phyloP scores from a whole-genome alignment of 1,140 invertebrate species.

The Meloidogyne hapla region DNA sequence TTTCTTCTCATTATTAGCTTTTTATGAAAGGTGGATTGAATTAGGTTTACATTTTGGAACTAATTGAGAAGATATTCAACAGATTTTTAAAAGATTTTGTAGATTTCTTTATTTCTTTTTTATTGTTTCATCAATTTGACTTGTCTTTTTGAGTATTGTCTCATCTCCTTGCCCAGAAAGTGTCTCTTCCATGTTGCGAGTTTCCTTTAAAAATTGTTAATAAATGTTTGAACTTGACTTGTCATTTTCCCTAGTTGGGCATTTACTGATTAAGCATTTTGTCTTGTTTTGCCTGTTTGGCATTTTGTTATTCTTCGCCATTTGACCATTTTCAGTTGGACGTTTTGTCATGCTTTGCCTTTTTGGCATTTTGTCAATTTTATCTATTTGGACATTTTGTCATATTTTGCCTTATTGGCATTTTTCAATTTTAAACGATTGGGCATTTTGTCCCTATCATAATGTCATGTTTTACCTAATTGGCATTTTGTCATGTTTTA shows the following conservation, averaged over 20 bases:
- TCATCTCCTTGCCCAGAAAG: slow-evolving; percentile 18
- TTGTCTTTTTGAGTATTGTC: slow-evolving; percentile 4
- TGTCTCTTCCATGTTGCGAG: slow-evolving; percentile 20
- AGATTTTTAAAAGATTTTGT: too few relatives aligned
- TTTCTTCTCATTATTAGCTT: slow-evolving; percentile 54
- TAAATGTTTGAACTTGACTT: background rate
- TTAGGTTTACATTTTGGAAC: background rate
- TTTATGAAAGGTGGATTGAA: slow-evolving; percentile 49
- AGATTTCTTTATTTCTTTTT: background rate
- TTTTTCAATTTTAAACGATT: slow-evolving; percentile 15
- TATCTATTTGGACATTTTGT: slow-evolving; percentile 9
- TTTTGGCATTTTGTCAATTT: slow-evolving; percentile 25
- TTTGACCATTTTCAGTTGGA: background rate
- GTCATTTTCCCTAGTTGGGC: background rate
- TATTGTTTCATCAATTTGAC: background rate
- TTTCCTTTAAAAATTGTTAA: slow-evolving; percentile 17
- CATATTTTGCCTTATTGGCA: slow-evolving; percentile 13
- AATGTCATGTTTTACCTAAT: background rate
- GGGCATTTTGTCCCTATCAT: slow-evolving; percentile 15
- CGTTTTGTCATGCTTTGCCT: slow-evolving; percentile 9
- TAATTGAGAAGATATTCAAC: too few relatives aligned
- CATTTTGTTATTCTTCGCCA: slow-evolving; percentile 13
- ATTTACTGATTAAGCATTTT: too few relatives aligned
- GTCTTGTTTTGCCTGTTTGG: too few relatives aligned
- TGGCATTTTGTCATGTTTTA: slow-evolving; percentile 20